A percentile compares a stretch with the other conserved stretches of the same genome.
Conservation (phyloP, 2,888 invertebrate genomes). For the Drosophila parthenogenetica region DNA sequence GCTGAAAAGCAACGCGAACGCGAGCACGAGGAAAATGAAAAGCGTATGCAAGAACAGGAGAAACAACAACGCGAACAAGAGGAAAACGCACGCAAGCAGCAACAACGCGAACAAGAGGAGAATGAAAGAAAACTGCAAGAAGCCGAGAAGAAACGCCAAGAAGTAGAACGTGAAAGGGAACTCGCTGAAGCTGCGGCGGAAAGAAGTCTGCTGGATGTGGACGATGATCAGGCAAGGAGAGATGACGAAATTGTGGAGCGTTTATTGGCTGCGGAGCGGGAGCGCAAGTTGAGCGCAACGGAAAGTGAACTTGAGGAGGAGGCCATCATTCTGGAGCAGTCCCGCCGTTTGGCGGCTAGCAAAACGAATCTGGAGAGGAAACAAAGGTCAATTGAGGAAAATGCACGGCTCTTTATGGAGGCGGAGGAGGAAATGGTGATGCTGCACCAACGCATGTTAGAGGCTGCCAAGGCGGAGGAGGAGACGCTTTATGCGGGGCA, state of each 20-base stretch:
- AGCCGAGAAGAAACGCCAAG: slow-evolving; percentile 41
- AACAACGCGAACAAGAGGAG: slow-evolving; percentile 52
- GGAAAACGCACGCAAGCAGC: slow-evolving; percentile 37
- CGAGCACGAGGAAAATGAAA: slow-evolving; percentile 29
- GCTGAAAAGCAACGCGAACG: slow-evolving; percentile 50
- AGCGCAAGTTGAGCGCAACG: slow-evolving; percentile 63
- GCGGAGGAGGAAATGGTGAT: slow-evolving; percentile 84
- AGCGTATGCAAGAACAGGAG: slow-evolving; percentile 40
- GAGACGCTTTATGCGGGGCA: slow-evolving; percentile 66
- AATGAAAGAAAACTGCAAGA: slow-evolving; percentile 50
- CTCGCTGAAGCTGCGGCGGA: slow-evolving; percentile 44
- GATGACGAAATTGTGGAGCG: slow-evolving; percentile 70
- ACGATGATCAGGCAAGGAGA: slow-evolving; percentile 55
- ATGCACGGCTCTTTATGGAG: slow-evolving; percentile 80
- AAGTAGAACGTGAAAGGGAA: slow-evolving; percentile 46
- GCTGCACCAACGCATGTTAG: slow-evolving; percentile 71
- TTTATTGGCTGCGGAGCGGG: slow-evolving; percentile 66
- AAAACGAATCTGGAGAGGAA: slow-evolving; percentile 64
- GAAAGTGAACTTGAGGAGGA: slow-evolving; percentile 73
- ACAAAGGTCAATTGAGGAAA: slow-evolving; percentile 80
- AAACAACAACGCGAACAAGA: slow-evolving; percentile 45
- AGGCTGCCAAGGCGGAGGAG: slow-evolving; percentile 54
- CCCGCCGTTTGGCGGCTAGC: slow-evolving; percentile 50
- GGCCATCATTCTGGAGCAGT: slow-evolving; percentile 45
- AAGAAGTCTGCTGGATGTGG: slow-evolving; percentile 50